A percentile compares a stretch with the other conserved stretches of the same genome.
These are phyloP conservation scores for Phytoseiulus persimilis DNA, from an alignment of 2,888 invertebrate genomes.

Conservation along the genomic window DNA sequence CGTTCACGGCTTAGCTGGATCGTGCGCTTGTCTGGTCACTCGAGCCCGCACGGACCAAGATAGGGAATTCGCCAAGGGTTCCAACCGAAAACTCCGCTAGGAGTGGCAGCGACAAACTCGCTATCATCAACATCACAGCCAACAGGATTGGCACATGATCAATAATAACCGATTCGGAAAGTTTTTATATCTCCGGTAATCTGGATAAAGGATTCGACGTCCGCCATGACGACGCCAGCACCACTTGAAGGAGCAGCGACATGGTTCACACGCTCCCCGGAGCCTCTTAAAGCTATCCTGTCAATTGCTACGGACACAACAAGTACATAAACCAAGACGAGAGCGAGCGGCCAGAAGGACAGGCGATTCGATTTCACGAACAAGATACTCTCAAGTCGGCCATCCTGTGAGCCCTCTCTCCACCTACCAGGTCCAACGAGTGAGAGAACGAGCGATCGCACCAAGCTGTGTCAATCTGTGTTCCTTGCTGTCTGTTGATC, in stretches of 20 bases:
- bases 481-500: not conserved
- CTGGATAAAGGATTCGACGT: not conserved
- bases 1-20: too few relatives aligned
- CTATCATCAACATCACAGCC: not conserved
- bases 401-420: not conserved
- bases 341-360: not conserved
- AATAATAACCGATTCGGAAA: not conserved
- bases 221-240: not conserved
- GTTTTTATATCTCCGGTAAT: not conserved
- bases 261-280: not conserved
- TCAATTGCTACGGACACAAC: not conserved
- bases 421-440: not conserved
- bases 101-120: not conserved
- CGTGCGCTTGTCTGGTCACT: too few relatives aligned
- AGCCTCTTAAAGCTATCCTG: not conserved
- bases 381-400: not conserved
- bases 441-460: not conserved
- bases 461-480: not conserved
- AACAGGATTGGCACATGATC: not conserved
- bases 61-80: too few relatives aligned
- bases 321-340: not conserved
- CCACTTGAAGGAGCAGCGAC: not conserved
- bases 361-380: not conserved
- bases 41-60: too few relatives aligned
- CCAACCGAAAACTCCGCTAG: too few relatives aligned